Percentiles rank a stretch among this genome's conserved stretches.
Evolutionary conservation across 1,140 invertebrate species (phyloP).

Genomic region (Pseudomyrmex cubaensis): DNA sequence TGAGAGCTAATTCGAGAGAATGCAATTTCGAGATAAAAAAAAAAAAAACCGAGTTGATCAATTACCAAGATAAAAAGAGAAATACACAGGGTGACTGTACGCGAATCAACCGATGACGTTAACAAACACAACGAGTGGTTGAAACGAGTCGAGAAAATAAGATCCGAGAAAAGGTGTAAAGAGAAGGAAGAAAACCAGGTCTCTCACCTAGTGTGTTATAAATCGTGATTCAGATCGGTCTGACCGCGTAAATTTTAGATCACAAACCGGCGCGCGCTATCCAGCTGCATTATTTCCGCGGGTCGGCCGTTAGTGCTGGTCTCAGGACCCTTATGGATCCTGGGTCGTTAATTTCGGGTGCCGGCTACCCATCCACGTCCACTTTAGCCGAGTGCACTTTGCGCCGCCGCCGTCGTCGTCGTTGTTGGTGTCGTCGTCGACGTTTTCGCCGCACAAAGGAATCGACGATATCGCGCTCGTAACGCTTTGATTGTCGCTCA

Average conservation of each 20-base stretch:
- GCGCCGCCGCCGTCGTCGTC: slow-evolving; percentile 25
- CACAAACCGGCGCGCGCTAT: slow-evolving; percentile 56
- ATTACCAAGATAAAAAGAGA: too few relatives aligned
- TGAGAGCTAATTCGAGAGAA: too few relatives aligned
- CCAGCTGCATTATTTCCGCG: slow-evolving; percentile 77
- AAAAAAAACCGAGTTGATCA: too few relatives aligned
- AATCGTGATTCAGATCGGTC: slow-evolving; percentile 76
- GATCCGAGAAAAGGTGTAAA: neutral
- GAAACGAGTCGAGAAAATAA: slow-evolving; percentile 32
- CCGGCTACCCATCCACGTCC: slow-evolving; percentile 71
- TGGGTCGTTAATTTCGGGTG: slow-evolving; percentile 76
- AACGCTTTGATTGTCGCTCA: slow-evolving; percentile 62
- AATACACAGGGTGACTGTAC: neutral
- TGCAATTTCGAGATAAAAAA: too few relatives aligned
- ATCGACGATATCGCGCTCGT: slow-evolving; percentile 52
- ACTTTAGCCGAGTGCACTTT: slow-evolving; percentile 68
- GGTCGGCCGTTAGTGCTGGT: slow-evolving; percentile 69
- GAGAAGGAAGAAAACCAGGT: neutral
- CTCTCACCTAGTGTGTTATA: slow-evolving; percentile 21
- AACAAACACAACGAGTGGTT: neutral
- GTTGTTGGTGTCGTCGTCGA: slow-evolving; percentile 15
- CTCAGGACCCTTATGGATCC: slow-evolving; percentile 74
- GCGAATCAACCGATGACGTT: neutral
- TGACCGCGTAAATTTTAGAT: slow-evolving; percentile 78
- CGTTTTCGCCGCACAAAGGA: slow-evolving; percentile 46